Base-by-base conservation (phyloP, 2,888 invertebrate genomes). In the Chelonus formosanus region DNA sequence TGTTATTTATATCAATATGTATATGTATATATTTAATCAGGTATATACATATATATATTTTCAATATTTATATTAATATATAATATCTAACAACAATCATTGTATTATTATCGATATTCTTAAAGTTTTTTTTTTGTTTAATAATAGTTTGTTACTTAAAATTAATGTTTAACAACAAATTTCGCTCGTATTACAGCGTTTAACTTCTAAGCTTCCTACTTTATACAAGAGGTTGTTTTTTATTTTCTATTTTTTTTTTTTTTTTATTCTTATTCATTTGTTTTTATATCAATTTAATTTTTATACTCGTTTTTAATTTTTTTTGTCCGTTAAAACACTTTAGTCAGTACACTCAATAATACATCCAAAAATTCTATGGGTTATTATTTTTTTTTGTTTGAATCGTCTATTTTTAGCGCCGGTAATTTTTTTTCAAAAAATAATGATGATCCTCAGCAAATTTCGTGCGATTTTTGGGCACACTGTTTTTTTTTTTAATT, bases 31-130 rank as follows among this genome's bases (percentile, higher is more conserved):
- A 64, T 67, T 43, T 59, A 36, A 61, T 53, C 56, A 36, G 63
- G 69, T 72, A 73, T 73, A 72, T 67, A 63, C 69, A 70, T 68
- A 58, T 75, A 72, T 76, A 75, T 74, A 72, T 76, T 20, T 20
- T 20, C 20, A 20, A 20, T 20, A 20, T 20, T 20, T 20, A 20
- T 20, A 20, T 20, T 20, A 20, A 77, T 81, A 81, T 79, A 80
- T 79, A 80, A 81, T 20, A 20, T 20, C 80, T 83, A 83, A 82
- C 82, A 83, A 83, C 81, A 83, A 83, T 82, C 80, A 78, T 76
- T 82, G 79, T 80, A 81, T 83, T 78, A 79, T 81, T 75, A 71
- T 78, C 76, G 74, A 74, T 75, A 70, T 70, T 73, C 45, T 48
- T n/a, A 48, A 20, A 48, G 5, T 44, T 3, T 44, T 48, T 48